Conservation (phyloP, 2,888 invertebrate genomes). For the Dusona sp. region DNA sequence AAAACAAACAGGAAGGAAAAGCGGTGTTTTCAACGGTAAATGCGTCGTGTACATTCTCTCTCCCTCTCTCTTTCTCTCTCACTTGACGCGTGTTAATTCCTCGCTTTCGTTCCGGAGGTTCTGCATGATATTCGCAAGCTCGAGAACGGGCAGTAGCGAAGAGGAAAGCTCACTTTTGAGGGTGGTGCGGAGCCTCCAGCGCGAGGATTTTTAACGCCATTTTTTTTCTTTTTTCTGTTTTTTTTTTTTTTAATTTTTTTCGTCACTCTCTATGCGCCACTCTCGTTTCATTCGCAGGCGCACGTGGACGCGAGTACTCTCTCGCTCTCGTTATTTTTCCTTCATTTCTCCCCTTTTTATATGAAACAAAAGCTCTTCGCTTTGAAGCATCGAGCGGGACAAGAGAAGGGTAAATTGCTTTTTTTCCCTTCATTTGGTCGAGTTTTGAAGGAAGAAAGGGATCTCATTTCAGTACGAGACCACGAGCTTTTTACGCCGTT, state of each 20-base stretch:
- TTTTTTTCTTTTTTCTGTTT: conserved; percentile 61
- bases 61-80: conserved; percentile 33
- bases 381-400: conserved; percentile 71
- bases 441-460: conserved; percentile 79
- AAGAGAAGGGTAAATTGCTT: conserved; percentile 50
- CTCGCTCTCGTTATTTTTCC: conserved; percentile 50
- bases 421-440: conserved; percentile 77
- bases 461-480: conserved; percentile 78
- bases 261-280: conserved; percentile 29
- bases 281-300: conserved; percentile 32
- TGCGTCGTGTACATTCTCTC: conserved; percentile 59
- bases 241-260: conserved; percentile 32
- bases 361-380: conserved; percentile 79
- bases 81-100: conserved; percentile 66
- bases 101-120: conserved; percentile 63
- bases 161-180: conserved; percentile 69
- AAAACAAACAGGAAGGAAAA: conserved; percentile 69
- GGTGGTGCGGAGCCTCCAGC: conserved; percentile 48
- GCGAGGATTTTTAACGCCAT: conserved; percentile 63
- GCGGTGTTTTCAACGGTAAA: conserved; percentile 69
- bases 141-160: conserved; percentile 46
- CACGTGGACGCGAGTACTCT: background rate
- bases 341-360: conserved; percentile 71
- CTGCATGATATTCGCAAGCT: conserved; percentile 65
- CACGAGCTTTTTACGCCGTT: conserved; percentile 79